Evolutionary conservation across 2,888 invertebrate genomes (phyloP).

Genomic region (Aplocera efformata): DNA sequence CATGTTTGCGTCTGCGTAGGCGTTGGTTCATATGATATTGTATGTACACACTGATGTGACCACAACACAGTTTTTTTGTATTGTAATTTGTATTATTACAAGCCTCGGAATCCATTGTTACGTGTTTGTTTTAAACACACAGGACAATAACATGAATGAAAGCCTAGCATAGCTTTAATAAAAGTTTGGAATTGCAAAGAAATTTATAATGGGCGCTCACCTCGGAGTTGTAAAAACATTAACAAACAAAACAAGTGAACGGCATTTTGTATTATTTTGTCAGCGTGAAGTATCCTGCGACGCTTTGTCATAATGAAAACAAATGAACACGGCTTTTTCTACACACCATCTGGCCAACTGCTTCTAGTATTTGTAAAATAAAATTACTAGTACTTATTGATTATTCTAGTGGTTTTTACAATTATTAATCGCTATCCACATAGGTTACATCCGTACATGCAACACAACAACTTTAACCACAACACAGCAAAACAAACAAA

Average conservation of each 20-base stretch:
- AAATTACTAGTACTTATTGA: too few relatives aligned
- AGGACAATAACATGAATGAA: conserved; percentile 8
- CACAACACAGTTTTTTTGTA: too few relatives aligned
- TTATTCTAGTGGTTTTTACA: not conserved
- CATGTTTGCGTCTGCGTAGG: too few relatives aligned
- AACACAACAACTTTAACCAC: not conserved
- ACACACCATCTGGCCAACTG: conserved; percentile 18
- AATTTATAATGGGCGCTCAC: conserved; percentile 35
- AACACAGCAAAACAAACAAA: conserved; percentile 2
- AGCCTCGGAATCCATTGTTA: too few relatives aligned
- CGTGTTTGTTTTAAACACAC: too few relatives aligned
- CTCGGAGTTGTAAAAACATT: conserved; percentile 73
- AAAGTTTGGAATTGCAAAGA: not conserved
- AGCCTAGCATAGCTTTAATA: conserved; percentile 14
- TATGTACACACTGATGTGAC: too few relatives aligned
- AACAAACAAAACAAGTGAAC: conserved; percentile 70
- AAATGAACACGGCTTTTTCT: conserved; percentile 44
- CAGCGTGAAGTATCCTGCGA: conserved; percentile 72
- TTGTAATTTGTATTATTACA: too few relatives aligned
- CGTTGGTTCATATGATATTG: too few relatives aligned
- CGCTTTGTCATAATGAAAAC: conserved; percentile 78
- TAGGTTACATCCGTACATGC: too few relatives aligned
- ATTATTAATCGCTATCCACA: too few relatives aligned
- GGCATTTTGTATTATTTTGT: conserved; percentile 74
- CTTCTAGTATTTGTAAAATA: too few relatives aligned